These are phyloP conservation scores for Fulmarus glacialis DNA, from an alignment of 2,113 vertebrate genomes.

Conservation along the genomic window DNA sequence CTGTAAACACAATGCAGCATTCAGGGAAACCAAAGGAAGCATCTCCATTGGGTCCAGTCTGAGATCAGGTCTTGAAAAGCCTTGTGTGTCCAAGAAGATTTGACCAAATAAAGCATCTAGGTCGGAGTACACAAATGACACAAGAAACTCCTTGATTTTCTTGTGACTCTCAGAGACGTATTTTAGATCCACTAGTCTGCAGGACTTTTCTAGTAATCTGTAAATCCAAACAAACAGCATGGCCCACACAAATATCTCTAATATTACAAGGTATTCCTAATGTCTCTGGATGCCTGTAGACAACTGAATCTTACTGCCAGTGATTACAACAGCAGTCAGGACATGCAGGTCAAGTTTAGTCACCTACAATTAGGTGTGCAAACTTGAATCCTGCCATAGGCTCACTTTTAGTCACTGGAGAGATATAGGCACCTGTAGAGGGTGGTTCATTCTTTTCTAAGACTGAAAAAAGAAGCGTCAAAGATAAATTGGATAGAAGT, in stretches of 20 bases:
- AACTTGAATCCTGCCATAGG: background rate
- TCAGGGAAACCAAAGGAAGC: background rate
- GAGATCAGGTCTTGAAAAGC: background rate
- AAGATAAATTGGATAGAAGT: background rate
- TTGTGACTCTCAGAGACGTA: background rate
- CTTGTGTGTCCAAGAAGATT: background rate
- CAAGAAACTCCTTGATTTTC: background rate
- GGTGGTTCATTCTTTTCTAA: background rate
- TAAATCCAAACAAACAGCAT: background rate
- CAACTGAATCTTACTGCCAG: background rate
- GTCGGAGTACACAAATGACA: background rate
- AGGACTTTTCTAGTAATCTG: too few species aligned
- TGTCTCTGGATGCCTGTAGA: background rate
- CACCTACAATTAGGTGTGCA: background rate
- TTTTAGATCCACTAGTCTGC: background rate
- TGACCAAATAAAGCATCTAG: background rate
- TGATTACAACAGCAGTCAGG: background rate
- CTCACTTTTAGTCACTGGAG: background rate
- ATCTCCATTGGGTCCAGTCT: background rate
- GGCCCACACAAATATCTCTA: background rate
- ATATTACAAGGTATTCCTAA: background rate
- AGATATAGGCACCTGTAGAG: rapidly evolving
- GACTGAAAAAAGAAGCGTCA: background rate
- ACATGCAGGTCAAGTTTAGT: background rate
- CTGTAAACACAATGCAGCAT: background rate